Percentiles rank a stretch among this genome's conserved stretches.
These are phyloP conservation scores for Chrysotoxum bicinctum DNA, from an alignment of 2,888 invertebrate species.

Conservation along the genomic window DNA sequence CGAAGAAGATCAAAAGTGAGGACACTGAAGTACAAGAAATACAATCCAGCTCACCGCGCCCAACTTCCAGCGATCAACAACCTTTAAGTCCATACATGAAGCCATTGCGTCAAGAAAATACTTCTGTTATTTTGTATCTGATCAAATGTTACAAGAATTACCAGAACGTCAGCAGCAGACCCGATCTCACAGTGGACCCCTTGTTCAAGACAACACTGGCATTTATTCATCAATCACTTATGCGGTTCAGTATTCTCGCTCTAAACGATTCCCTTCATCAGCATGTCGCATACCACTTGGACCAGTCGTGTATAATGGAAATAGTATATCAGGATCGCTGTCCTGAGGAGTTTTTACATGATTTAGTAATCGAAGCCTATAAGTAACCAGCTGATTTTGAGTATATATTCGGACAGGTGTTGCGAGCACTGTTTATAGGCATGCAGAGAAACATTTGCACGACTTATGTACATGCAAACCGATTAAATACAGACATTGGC, in stretches of 20 bases:
- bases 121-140: slow-evolving; percentile 78
- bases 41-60: slow-evolving; percentile 74
- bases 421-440: slow-evolving; percentile 80
- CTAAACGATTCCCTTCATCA: slow-evolving; percentile 78
- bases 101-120: slow-evolving; percentile 75
- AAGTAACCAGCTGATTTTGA: slow-evolving; percentile 80
- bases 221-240: slow-evolving; percentile 72
- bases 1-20: slow-evolving; percentile 82
- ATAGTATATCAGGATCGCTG: slow-evolving; percentile 84
- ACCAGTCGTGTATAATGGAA: slow-evolving; percentile 84
- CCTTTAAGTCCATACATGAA: slow-evolving; percentile 70
- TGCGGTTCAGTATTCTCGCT: slow-evolving; percentile 77
- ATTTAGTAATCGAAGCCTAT: slow-evolving; percentile 83
- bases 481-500: slow-evolving; percentile 89
- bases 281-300: slow-evolving; percentile 76
- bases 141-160: slow-evolving; percentile 78
- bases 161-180: slow-evolving; percentile 72
- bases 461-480: slow-evolving; percentile 82
- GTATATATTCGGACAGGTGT: slow-evolving; percentile 78
- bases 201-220: slow-evolving; percentile 61
- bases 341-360: slow-evolving; percentile 85
- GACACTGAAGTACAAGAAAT: slow-evolving; percentile 81
- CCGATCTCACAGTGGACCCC: slow-evolving; percentile 61
- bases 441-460: slow-evolving; percentile 81
- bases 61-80: slow-evolving; percentile 12